Percentiles rank a stretch among this genome's conserved stretches.
These are phyloP conservation scores for Sternotherus odoratus DNA, from an alignment of 2,797 vertebrate species.

Conservation along the genomic window DNA sequence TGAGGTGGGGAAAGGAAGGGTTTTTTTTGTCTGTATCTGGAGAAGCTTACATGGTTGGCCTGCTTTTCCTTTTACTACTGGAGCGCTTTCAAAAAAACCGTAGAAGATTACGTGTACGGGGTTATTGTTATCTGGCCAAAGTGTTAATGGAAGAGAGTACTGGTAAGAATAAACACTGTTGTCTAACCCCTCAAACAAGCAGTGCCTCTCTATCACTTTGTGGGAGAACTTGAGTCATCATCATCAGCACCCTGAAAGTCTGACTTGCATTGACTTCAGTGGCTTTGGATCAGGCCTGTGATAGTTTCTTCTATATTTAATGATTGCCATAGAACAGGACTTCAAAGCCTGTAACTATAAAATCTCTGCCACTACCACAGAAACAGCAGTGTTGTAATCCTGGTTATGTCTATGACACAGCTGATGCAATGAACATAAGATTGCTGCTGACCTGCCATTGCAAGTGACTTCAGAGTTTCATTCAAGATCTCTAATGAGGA, in stretches of 20 bases:
- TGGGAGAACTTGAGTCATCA: background rate
- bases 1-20: conserved; percentile 34
- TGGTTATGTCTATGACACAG: accelerated
- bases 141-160: background rate
- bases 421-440: accelerated
- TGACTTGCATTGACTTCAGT: background rate
- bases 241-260: background rate
- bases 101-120: background rate
- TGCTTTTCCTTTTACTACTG: background rate
- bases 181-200: background rate
- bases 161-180: background rate
- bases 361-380: accelerated
- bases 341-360: background rate
- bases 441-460: background rate
- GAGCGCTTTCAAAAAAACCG: background rate
- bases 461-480: background rate
- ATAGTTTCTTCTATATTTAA: accelerated
- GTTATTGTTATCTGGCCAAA: accelerated
- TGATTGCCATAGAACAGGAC: accelerated
- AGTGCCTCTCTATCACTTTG: background rate
- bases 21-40: background rate
- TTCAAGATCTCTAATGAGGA: background rate
- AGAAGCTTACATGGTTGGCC: background rate
- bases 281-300: accelerated
- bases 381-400: accelerated